Conservation (phyloP, 2,888 invertebrate species). For the Luperina testacea region DNA sequence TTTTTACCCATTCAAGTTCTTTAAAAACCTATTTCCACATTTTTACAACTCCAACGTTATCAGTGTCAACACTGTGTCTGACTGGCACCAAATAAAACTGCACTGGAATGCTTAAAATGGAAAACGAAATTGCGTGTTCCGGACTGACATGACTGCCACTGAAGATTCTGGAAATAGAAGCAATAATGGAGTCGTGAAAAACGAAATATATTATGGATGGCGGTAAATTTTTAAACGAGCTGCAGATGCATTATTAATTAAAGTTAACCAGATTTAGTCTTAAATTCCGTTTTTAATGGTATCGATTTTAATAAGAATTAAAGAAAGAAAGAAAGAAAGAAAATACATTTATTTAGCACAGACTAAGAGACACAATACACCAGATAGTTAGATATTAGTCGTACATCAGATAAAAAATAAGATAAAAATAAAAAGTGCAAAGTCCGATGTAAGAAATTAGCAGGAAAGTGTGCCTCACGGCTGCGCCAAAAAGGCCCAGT, state of each 20-base stretch:
- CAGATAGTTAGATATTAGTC: no score
- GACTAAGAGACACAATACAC: no score
- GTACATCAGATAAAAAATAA: no score
- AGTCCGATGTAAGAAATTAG: no score
- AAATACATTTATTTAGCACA: no score
- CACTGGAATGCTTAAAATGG: conserved; percentile 49
- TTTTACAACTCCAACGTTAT: conserved; percentile 10
- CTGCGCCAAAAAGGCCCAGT: no score
- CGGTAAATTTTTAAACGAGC: background rate
- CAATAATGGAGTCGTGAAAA: conserved; percentile 16
- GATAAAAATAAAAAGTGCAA: no score
- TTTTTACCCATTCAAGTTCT: background rate
- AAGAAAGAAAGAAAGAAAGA: no score
- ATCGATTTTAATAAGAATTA: background rate
- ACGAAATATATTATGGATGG: conserved; percentile 5
- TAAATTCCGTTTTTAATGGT: background rate
- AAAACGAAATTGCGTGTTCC: conserved; percentile 49
- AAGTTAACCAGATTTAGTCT: background rate
- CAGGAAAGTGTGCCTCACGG: no score
- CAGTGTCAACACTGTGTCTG: conserved; percentile 25
- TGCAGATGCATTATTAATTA: conserved; percentile 9
- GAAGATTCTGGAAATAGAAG: conserved; percentile 33
- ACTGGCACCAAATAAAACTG: conserved; percentile 52
- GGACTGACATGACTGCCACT: conserved; percentile 41
- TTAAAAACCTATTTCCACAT: conserved; percentile 4